Percentiles rank a stretch among this genome's conserved stretches.
Conservation (phyloP, 2,888 invertebrate species). For the Synanthedon formicaeformis region DNA sequence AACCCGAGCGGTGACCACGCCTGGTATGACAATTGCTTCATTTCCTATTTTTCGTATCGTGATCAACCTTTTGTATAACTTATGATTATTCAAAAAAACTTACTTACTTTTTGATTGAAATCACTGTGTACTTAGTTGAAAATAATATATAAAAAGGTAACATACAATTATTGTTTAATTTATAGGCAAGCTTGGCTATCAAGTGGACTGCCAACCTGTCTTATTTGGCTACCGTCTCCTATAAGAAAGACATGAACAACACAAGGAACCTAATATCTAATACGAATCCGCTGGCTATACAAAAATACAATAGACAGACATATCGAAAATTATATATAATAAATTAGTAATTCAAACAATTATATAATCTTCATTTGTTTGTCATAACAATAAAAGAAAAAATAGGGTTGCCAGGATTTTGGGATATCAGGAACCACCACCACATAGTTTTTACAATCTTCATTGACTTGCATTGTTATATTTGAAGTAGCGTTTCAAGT, state of each 20-base stretch:
- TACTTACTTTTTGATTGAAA: slow-evolving; percentile 4
- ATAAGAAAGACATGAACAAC: too few species aligned
- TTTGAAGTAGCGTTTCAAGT: too few species aligned
- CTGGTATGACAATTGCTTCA: slow-evolving; percentile 19
- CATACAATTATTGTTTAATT: neutral
- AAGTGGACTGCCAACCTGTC: too few species aligned
- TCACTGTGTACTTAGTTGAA: neutral
- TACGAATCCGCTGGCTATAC: too few species aligned
- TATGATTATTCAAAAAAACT: slow-evolving; percentile 2
- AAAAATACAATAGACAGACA: too few species aligned
- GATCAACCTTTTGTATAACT: slow-evolving; percentile 19
- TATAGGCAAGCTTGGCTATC: neutral
- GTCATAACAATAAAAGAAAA: neutral
- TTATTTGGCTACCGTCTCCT: too few species aligned
- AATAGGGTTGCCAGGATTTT: neutral
- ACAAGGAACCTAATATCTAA: too few species aligned
- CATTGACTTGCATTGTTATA: too few species aligned
- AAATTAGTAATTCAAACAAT: too few species aligned
- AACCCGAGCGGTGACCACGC: slow-evolving; percentile 12
- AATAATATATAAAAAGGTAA: neutral
- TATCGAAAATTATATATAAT: too few species aligned
- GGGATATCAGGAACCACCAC: neutral
- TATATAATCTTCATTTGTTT: too few species aligned
- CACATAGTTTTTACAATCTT: too few species aligned
- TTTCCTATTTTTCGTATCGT: slow-evolving; percentile 22